Conservation (phyloP, 2,113 vertebrate genomes). For the Lophochroa leadbeateri region DNA sequence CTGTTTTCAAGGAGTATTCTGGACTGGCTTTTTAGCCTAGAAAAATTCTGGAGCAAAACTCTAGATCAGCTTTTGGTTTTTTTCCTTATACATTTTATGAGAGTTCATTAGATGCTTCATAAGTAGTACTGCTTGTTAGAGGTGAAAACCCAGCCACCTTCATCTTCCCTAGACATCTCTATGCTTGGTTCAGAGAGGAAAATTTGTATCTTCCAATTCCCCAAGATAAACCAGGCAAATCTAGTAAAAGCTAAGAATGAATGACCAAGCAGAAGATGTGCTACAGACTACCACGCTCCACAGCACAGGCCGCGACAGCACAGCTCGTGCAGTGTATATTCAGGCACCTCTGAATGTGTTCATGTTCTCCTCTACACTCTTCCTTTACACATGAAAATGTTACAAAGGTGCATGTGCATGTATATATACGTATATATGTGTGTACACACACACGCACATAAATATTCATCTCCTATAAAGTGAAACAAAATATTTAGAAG, state of each 20-base stretch:
- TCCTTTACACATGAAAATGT: background rate
- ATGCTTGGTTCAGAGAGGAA: background rate
- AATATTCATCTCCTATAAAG: background rate
- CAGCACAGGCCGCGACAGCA: accelerated
- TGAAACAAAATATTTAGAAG: background rate
- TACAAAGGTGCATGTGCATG: background rate
- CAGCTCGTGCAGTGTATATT: accelerated
- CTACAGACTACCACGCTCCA: background rate
- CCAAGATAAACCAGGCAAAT: background rate
- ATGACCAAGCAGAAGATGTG: background rate
- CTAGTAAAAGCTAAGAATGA: background rate
- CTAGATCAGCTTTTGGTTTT: background rate
- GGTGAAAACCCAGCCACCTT: background rate
- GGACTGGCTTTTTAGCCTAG: background rate
- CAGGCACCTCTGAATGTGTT: background rate
- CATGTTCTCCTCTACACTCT: background rate
- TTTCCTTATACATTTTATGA: background rate
- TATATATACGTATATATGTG: background rate
- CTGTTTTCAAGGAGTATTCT: background rate
- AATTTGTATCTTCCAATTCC: background rate
- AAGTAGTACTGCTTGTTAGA: background rate
- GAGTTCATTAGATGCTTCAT: background rate
- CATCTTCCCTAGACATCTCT: background rate
- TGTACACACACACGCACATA: too few relatives aligned
- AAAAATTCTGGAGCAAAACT: background rate